Conservation (phyloP, 2,888 invertebrate genomes). For the Idaea dimidiata region DNA sequence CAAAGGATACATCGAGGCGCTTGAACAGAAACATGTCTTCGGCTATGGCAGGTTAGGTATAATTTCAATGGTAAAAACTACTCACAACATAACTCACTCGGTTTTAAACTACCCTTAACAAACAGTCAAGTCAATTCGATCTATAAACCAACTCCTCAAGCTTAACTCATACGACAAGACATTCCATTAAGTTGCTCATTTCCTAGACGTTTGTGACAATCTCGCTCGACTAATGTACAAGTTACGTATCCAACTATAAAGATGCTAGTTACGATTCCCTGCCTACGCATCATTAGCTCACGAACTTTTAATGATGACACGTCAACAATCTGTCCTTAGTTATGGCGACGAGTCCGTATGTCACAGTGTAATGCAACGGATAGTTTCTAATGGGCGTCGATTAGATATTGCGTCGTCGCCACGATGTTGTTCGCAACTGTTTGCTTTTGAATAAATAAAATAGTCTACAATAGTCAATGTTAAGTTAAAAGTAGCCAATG, state of each 20-base stretch:
- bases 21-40: too few species aligned
- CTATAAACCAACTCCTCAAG: background rate
- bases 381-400: background rate
- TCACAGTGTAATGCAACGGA: conserved; percentile 37
- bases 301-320: conserved; percentile 64
- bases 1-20: too few species aligned
- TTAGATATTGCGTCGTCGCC: too few species aligned
- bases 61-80: too few species aligned
- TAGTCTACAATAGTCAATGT: too few species aligned
- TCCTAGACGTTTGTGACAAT: background rate
- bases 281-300: conserved; percentile 49
- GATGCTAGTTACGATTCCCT: conserved; percentile 16
- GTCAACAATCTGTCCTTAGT: conserved; percentile 45
- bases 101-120: background rate
- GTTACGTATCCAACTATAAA: conserved; percentile 18
- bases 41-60: too few species aligned
- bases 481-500: too few species aligned
- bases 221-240: conserved; percentile 12
- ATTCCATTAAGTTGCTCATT: conserved; percentile 1
- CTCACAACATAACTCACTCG: too few species aligned
- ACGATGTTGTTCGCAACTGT: too few species aligned
- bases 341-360: conserved; percentile 31
- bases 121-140: background rate
- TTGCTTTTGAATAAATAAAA: too few species aligned
- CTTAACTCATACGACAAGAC: background rate